phyloP scores from a whole-genome alignment of 2,797 vertebrate species.

The Iguana delicatissima region DNA sequence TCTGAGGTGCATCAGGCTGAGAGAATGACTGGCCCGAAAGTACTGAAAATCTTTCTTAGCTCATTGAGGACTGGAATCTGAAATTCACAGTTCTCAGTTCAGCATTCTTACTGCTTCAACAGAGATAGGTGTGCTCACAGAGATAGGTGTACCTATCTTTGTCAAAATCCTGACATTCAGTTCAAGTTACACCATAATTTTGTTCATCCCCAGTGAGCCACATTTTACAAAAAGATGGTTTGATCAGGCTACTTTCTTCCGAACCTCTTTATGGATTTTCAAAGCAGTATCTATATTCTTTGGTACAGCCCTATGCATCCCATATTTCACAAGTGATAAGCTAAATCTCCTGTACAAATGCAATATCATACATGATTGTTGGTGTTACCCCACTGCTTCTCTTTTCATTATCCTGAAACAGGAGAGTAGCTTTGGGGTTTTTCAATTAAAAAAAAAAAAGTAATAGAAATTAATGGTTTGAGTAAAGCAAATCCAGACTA shows the following conservation, averaged over 20 bases:
- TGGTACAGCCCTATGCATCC: neutral
- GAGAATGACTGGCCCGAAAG: neutral
- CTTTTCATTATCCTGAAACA: neutral
- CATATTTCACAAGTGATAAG: neutral
- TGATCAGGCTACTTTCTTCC: neutral
- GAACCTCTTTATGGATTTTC: neutral
- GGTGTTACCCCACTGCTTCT: neutral
- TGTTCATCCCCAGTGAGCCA: neutral
- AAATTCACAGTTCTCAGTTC: neutral
- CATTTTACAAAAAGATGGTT: neutral
- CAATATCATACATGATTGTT: fast-evolving
- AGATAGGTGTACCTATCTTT: neutral
- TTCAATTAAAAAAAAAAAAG: neutral
- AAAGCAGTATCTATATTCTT: neutral
- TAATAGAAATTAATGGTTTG: neutral
- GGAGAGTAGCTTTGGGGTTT: neutral
- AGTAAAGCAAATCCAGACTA: neutral
- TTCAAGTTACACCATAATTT: neutral
- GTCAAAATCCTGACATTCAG: neutral
- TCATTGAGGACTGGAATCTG: neutral
- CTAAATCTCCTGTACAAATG: neutral
- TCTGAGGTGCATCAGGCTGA: neutral
- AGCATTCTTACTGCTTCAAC: neutral
- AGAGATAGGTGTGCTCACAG: neutral
- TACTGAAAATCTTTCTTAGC: neutral